Percentiles rank a stretch among this genome's conserved stretches.
Conservation (phyloP, 2,888 invertebrate genomes). For the Agrochola lota region DNA sequence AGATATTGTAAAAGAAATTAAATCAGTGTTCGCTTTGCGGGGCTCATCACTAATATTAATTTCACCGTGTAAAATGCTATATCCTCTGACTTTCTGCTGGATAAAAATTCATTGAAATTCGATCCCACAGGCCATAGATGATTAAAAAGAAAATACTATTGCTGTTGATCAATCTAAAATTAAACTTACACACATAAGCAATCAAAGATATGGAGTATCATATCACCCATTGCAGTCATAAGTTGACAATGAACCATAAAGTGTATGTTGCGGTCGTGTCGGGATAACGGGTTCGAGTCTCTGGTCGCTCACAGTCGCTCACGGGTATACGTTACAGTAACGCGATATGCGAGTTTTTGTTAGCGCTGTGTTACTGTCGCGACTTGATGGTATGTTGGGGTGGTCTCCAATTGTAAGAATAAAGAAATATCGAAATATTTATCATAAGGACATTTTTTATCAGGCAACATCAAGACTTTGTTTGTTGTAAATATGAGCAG, state of each 20-base stretch:
- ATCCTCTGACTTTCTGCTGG: neutral
- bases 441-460: neutral
- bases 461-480: neutral
- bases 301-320: constrained; percentile 66
- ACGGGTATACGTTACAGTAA: constrained; percentile 73
- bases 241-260: constrained; percentile 40
- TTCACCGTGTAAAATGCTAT: no score
- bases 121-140: neutral
- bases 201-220: constrained; percentile 11
- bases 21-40: neutral
- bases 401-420: constrained; percentile 40
- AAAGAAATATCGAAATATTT: neutral
- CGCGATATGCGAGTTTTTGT: constrained; percentile 65
- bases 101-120: neutral
- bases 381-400: constrained; percentile 22
- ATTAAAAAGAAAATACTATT: neutral
- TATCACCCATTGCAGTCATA: constrained; percentile 15
- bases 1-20: neutral
- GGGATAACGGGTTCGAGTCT: constrained; percentile 70
- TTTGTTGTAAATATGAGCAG: neutral
- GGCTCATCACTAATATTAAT: neutral
- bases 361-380: constrained; percentile 51
- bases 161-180: neutral
- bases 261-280: constrained; percentile 60
- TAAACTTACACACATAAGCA: neutral